Base-by-base conservation (phyloP, 2,888 invertebrate genomes). In the Caradrina clavipalpis region DNA sequence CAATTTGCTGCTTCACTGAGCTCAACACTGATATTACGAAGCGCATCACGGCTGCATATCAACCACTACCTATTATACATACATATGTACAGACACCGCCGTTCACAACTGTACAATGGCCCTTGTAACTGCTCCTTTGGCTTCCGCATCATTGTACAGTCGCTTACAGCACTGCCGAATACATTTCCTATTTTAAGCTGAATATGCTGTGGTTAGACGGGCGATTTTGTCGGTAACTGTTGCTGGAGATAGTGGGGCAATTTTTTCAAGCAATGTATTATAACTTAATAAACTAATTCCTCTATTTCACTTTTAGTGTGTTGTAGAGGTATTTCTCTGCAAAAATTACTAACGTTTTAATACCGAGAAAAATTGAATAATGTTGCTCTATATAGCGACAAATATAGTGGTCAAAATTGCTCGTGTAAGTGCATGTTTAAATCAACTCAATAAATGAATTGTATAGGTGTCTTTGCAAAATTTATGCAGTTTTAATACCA, bases 121-220 rank as follows among this genome's bases (percentile, higher is more conserved):
- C 26, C 55, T 54, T 54, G 67, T 56, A 69, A 72, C 69, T 56
- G 55, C 53, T 66, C 55, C 19, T 68, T 59, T 50, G 35, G 45
- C 65, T 64, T 82, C 71, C 61, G 63, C 26, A 51, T 65, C 61
- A 78, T 72, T 73, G 66, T 68, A 55, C 45, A 59, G 55, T 76
- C 74, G 26, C 51, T 73, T 5, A 73, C 73, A 78, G 53, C 11
- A 59, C n/a, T 35, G 26, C 26, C 35, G 66, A 66, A 75, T 68
- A 66, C 31, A 55, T 66, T 75, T 68, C 39, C 49, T 21, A 58
- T 59, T 21, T 54, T 45, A 68, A 65, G 8, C 4, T 45, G 45
- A 45, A 45, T 45, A 45, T 4, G 45, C 45, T 45, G 17, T 5
- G 17, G 17, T 45, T 45, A 45, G 5, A 45, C 17, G 17, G 17